Percentiles rank a stretch among this genome's conserved stretches.
Evolutionary conservation across 1,140 invertebrate genomes (phyloP).

Genomic region (Ladona fulva): DNA sequence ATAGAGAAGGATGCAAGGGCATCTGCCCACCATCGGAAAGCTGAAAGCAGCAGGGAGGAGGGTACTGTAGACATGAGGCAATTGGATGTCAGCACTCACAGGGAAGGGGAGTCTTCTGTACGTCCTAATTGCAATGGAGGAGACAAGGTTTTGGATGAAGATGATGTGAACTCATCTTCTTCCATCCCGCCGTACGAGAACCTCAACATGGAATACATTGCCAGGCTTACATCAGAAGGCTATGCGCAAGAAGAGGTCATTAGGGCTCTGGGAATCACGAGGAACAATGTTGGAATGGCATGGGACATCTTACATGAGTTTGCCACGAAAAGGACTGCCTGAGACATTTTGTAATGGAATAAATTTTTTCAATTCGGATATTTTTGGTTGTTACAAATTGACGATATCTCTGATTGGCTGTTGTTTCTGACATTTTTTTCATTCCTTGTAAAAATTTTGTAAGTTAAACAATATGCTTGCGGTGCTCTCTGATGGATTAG

Average conservation of each 20-base stretch:
- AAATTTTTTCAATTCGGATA: too few relatives aligned
- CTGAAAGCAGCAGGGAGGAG: background rate
- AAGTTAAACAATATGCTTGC: too few relatives aligned
- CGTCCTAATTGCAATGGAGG: slow-evolving; percentile 24
- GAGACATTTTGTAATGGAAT: background rate
- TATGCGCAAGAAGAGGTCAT: slow-evolving; percentile 84
- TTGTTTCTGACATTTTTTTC: too few relatives aligned
- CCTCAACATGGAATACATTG: slow-evolving; percentile 84
- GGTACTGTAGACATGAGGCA: background rate
- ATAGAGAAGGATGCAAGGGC: background rate
- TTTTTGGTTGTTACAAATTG: too few relatives aligned
- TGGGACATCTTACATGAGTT: slow-evolving; percentile 92
- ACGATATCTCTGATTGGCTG: too few relatives aligned
- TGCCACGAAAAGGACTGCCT: slow-evolving; percentile 46
- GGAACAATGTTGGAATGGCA: slow-evolving; percentile 90
- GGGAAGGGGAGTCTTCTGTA: slow-evolving; percentile 37
- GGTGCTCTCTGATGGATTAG: too few relatives aligned
- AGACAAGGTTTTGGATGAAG: background rate
- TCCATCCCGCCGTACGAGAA: slow-evolving; percentile 62
- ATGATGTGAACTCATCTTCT: background rate
- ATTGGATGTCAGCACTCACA: slow-evolving; percentile 27
- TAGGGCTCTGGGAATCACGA: slow-evolving; percentile 77
- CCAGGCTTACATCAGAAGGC: slow-evolving; percentile 74
- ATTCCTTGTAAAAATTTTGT: too few relatives aligned
- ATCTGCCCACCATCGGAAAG: background rate